Conservation (phyloP, 1,140 invertebrate genomes). For the Proales similis region DNA sequence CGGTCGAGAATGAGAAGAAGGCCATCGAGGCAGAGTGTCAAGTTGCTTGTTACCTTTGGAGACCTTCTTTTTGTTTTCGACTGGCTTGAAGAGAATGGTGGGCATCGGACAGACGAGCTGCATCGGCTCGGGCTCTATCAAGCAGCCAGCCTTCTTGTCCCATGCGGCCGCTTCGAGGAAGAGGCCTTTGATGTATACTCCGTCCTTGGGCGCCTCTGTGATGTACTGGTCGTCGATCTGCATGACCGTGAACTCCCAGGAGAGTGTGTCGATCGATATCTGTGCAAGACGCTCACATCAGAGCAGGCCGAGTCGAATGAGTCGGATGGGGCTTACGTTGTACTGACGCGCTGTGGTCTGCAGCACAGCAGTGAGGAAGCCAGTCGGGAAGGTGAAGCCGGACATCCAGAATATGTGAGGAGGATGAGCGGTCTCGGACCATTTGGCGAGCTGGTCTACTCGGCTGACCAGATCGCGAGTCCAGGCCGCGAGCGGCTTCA, state of each 20-base stretch:
- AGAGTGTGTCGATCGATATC: background rate
- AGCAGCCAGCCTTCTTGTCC: slow-evolving; percentile 51
- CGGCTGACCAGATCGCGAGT: slow-evolving; percentile 47
- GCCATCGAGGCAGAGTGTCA: no score
- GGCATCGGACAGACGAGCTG: slow-evolving; percentile 72
- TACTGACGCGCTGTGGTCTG: background rate
- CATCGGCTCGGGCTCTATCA: slow-evolving; percentile 75
- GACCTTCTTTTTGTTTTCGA: no score
- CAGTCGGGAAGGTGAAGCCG: background rate
- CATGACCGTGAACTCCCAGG: slow-evolving; percentile 42
- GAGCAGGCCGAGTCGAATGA: background rate
- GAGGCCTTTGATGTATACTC: slow-evolving; percentile 55
- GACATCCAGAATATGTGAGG: slow-evolving; percentile 39
- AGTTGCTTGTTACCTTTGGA: no score
- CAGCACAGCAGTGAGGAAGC: background rate
- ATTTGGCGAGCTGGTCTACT: slow-evolving; percentile 43
- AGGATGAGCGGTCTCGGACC: slow-evolving; percentile 47
- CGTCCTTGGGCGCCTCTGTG: slow-evolving; percentile 39
- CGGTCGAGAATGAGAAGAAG: no score
- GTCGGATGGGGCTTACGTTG: background rate
- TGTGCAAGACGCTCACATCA: background rate
- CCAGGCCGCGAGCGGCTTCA: slow-evolving; percentile 52
- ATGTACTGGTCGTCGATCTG: slow-evolving; percentile 52
- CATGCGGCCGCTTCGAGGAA: slow-evolving; percentile 57
- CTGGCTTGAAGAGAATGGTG: no score